phyloP scores from a whole-genome alignment of 2,888 invertebrate genomes.

The Drosophila histrio region DNA sequence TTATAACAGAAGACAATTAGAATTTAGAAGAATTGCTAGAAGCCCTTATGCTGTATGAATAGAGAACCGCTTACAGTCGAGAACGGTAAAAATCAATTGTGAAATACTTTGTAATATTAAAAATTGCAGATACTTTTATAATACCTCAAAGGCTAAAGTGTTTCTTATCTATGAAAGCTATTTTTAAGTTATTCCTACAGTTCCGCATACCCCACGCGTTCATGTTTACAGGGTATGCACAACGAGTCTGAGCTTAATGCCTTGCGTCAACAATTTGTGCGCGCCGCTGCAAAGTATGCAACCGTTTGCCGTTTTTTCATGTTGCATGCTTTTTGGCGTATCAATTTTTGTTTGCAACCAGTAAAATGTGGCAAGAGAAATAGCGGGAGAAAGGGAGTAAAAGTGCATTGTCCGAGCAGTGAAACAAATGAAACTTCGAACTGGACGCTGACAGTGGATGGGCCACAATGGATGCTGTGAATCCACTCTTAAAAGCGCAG shows the following conservation, averaged over 20 bases:
- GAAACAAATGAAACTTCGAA: constrained; percentile 45
- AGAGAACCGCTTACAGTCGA: too few species aligned
- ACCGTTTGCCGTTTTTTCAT: constrained; percentile 47
- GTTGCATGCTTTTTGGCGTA: constrained; percentile 60
- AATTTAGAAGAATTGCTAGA: background rate
- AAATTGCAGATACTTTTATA: too few species aligned
- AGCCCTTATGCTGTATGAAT: too few species aligned
- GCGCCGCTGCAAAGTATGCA: constrained; percentile 60
- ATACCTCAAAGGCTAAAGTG: too few species aligned
- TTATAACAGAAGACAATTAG: background rate
- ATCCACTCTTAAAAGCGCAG: constrained; percentile 45
- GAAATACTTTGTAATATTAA: too few species aligned
- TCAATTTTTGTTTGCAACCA: constrained; percentile 65
- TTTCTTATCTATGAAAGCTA: too few species aligned
- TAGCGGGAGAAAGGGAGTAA: background rate
- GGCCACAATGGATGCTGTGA: background rate
- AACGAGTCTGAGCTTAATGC: constrained; percentile 64
- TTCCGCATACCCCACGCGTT: background rate
- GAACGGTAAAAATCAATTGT: too few species aligned
- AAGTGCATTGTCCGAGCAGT: constrained; percentile 69
- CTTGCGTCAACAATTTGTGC: constrained; percentile 80
- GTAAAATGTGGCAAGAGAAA: background rate
- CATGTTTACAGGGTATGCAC: constrained; percentile 29
- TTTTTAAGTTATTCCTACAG: background rate
- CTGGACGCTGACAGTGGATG: constrained; percentile 24